These are phyloP conservation scores for Ylistrum balloti DNA, from an alignment of 1,140 invertebrate species.

Conservation along the genomic window DNA sequence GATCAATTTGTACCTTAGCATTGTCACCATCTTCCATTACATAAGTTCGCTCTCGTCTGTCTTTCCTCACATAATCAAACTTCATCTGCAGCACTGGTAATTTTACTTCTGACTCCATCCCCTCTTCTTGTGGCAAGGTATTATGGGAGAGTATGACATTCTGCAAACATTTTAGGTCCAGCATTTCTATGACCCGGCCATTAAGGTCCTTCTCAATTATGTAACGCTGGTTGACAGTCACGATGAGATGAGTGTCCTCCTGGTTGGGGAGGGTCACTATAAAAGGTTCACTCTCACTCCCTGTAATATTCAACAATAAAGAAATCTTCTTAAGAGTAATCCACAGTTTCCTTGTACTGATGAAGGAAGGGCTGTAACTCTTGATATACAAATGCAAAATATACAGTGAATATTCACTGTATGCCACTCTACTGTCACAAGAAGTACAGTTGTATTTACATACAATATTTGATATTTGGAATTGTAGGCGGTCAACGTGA, in stretches of 20 bases:
- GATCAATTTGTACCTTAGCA: constrained; percentile 62
- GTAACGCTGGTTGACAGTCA: constrained; percentile 72
- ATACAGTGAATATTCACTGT: too few species aligned
- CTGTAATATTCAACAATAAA: constrained; percentile 54
- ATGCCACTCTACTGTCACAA: too few species aligned
- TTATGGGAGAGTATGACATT: background rate
- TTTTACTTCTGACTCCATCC: constrained; percentile 48
- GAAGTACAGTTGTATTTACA: too few species aligned
- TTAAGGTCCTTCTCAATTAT: constrained; percentile 75
- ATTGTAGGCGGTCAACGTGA: too few species aligned
- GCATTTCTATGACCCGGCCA: constrained; percentile 60
- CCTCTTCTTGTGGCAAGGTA: constrained; percentile 37
- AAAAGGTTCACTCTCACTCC: constrained; percentile 75
- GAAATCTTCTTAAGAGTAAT: too few species aligned
- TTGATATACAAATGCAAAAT: background rate
- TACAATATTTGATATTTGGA: too few species aligned
- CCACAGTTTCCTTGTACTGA: too few species aligned
- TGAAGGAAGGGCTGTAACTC: too few species aligned
- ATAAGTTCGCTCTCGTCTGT: constrained; percentile 69
- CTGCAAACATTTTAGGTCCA: constrained; percentile 71
- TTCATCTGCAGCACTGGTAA: constrained; percentile 61
- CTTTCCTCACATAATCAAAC: constrained; percentile 75
- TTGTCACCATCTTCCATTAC: constrained; percentile 70
- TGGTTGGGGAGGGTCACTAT: constrained; percentile 69
- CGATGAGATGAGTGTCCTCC: constrained; percentile 65